phyloP scores from a whole-genome alignment of 1,140 invertebrate species.

The Drosophila nikananu region DNA sequence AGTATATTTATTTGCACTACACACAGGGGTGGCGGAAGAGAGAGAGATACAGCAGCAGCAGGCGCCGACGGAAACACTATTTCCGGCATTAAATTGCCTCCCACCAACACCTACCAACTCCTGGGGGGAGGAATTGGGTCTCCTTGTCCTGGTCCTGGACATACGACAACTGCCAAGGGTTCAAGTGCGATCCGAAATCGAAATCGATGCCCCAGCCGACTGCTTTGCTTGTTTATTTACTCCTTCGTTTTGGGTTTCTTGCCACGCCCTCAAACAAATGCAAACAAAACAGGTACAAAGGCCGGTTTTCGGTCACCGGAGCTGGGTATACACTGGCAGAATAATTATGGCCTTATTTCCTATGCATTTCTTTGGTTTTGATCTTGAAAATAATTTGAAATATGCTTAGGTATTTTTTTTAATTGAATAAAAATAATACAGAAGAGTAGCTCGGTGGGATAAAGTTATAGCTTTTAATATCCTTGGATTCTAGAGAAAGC shows the following conservation, averaged over 20 bases:
- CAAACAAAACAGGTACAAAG: conserved; percentile 16
- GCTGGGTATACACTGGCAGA: not conserved
- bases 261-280: conserved; percentile 2
- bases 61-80: conserved; percentile 61
- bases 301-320: not conserved
- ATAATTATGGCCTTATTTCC: not conserved
- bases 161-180: conserved; percentile 19
- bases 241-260: conserved; percentile 4
- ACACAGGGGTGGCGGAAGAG: not conserved
- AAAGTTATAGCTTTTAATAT: too few species aligned
- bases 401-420: too few species aligned
- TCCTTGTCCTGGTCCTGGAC: not conserved
- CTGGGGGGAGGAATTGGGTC: not conserved
- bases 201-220: conserved; percentile 2
- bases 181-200: conserved; percentile 17
- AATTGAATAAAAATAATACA: too few species aligned
- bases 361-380: too few species aligned
- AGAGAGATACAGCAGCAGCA: conserved; percentile 1
- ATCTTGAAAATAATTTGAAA: too few species aligned
- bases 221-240: conserved; percentile 13
- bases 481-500: too few species aligned
- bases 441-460: too few species aligned
- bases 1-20: conserved; percentile 68
- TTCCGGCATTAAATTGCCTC: conserved; percentile 69
- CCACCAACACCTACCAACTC: not conserved